These are phyloP conservation scores for Pollimyrus isidori DNA, from an alignment of 2,113 vertebrate species.

Conservation along the genomic window DNA sequence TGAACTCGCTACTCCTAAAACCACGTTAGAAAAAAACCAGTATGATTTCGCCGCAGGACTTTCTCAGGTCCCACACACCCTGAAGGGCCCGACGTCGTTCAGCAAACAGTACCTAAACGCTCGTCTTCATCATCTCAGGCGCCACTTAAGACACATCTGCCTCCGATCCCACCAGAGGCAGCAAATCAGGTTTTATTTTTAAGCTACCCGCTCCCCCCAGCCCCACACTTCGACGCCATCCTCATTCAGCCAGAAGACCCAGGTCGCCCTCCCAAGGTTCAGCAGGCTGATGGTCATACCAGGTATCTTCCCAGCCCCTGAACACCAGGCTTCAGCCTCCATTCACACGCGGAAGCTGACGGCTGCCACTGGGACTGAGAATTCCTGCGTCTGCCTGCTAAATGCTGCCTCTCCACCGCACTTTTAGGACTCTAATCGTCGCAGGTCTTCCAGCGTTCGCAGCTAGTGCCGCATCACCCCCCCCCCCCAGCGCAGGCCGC, in stretches of 20 bases:
- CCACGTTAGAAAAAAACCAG: not conserved
- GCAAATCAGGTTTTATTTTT: not conserved
- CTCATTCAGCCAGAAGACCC: not conserved
- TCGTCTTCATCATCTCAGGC: not conserved
- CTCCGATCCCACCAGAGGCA: not conserved
- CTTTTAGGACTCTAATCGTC: not conserved
- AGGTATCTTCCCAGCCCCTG: not conserved
- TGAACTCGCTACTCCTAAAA: not conserved
- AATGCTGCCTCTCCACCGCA: not conserved
- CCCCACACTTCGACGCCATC: slow-evolving; percentile 35
- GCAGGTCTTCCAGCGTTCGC: not conserved
- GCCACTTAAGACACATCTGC: slow-evolving; percentile 16
- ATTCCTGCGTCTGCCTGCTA: too few species aligned
- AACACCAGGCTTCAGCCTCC: not conserved
- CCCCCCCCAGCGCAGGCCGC: not conserved
- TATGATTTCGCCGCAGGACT: not conserved
- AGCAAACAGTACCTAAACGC: not conserved
- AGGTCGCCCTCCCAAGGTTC: not conserved
- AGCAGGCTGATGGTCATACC: not conserved
- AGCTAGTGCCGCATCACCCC: not conserved
- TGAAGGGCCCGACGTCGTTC: not conserved
- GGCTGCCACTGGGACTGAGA: not conserved
- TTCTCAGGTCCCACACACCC: not conserved
- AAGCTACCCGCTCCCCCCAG: slow-evolving; percentile 12
- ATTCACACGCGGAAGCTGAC: not conserved